Conservation (phyloP, 2,113 vertebrate genomes). For the Tachysurus vachellii region DNA sequence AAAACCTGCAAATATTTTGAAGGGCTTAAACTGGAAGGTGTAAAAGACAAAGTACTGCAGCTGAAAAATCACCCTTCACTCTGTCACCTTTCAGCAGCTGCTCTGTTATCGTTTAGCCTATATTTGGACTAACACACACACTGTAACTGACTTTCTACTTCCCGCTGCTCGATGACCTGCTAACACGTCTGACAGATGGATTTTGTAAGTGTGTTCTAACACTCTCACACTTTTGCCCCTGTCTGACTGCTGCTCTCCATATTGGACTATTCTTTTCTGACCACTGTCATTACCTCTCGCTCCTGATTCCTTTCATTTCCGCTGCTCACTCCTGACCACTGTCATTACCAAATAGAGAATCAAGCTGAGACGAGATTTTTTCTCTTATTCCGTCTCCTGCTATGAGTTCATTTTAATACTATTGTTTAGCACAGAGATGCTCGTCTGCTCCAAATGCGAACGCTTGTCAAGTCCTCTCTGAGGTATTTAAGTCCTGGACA, state of each 20-base stretch:
- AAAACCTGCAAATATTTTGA: not conserved
- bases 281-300: not conserved
- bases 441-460: constrained; percentile 26
- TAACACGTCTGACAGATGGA: constrained; percentile 20
- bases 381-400: not conserved
- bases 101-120: constrained; percentile 26
- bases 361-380: not conserved
- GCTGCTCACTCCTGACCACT: not conserved
- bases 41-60: not conserved
- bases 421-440: constrained; percentile 42
- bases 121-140: constrained; percentile 31
- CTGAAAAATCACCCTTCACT: constrained; percentile 1
- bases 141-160: constrained; percentile 26
- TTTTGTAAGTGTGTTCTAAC: constrained; percentile 14
- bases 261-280: not conserved
- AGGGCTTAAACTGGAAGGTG: not conserved
- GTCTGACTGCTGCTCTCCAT: not conserved
- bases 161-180: constrained; percentile 27
- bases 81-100: constrained; percentile 14
- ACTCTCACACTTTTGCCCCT: not conserved
- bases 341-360: constrained; percentile 3
- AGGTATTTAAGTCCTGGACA: constrained; percentile 63
- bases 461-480: constrained; percentile 56
- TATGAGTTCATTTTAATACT: not conserved
- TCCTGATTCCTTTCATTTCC: not conserved